These are phyloP conservation scores for Drosophila niveifrons DNA, from an alignment of 2,888 invertebrate species.

Conservation along the genomic window DNA sequence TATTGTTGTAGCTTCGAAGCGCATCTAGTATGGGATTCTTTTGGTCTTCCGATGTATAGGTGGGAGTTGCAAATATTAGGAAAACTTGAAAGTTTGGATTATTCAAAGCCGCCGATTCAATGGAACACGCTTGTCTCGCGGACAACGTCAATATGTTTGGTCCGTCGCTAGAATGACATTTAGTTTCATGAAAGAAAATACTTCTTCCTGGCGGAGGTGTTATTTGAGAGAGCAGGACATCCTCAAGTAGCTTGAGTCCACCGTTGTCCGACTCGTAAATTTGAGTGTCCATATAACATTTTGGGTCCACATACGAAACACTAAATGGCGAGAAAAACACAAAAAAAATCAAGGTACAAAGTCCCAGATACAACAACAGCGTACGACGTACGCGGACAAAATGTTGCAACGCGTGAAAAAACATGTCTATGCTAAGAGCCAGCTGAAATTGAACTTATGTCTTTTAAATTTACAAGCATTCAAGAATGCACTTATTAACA, in stretches of 20 bases:
- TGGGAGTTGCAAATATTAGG: slow-evolving; percentile 82
- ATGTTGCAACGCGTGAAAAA: not conserved
- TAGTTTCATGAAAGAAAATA: slow-evolving; percentile 85
- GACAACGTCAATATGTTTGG: slow-evolving; percentile 66
- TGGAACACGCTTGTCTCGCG: slow-evolving; percentile 84
- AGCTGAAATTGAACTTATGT: not conserved
- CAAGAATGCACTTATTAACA: not conserved
- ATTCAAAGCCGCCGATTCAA: slow-evolving; percentile 84
- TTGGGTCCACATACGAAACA: not conserved
- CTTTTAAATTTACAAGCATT: not conserved
- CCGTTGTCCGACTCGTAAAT: not conserved
- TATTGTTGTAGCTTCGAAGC: slow-evolving; percentile 7
- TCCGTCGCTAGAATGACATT: slow-evolving; percentile 59
- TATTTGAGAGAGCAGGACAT: slow-evolving; percentile 72
- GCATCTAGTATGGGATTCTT: slow-evolving; percentile 62
- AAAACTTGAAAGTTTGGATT: slow-evolving; percentile 83
- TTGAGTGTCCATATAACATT: slow-evolving; percentile 2
- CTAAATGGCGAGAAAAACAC: not conserved
- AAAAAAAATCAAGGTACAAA: not conserved
- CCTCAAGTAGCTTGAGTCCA: slow-evolving; percentile 58
- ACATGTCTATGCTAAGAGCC: not conserved
- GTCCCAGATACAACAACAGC: not conserved
- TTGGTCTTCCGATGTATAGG: slow-evolving; percentile 25
- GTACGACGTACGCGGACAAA: not conserved
- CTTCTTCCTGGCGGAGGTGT: slow-evolving; percentile 78